Conservation (phyloP, 2,797 vertebrate genomes). For the Pseudochromis fuscus region DNA sequence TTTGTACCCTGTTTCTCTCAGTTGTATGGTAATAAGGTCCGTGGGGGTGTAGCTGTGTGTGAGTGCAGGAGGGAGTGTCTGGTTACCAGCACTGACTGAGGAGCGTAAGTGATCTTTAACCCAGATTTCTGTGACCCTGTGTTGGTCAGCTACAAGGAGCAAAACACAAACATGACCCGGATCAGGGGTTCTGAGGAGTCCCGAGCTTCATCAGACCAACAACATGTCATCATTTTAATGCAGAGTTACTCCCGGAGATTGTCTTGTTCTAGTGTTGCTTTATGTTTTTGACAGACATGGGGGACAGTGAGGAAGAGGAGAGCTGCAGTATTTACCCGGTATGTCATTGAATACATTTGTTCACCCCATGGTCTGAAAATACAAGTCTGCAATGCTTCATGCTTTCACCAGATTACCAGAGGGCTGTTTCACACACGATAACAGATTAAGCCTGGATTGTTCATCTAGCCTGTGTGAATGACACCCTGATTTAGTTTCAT, state of each 20-base stretch:
- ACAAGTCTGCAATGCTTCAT: not conserved
- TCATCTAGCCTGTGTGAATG: too few species aligned
- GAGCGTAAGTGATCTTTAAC: slow-evolving; percentile 56
- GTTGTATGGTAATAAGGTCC: not conserved
- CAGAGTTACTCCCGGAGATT: not conserved
- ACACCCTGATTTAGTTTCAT: too few species aligned
- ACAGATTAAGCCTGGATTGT: too few species aligned
- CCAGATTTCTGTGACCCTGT: slow-evolving; percentile 42
- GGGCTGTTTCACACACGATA: too few species aligned
- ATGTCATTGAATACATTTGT: slow-evolving; percentile 29
- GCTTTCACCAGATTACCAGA: too few species aligned
- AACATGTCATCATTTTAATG: too few species aligned
- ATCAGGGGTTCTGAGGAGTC: not conserved
- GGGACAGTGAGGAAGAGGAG: slow-evolving; percentile 70
- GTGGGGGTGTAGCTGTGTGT: not conserved
- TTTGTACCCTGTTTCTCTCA: not conserved
- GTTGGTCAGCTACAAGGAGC: not conserved
- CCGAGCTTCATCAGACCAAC: too few species aligned
- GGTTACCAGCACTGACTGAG: slow-evolving; percentile 57
- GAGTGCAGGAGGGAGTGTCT: slow-evolving; percentile 39
- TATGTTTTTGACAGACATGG: slow-evolving; percentile 75
- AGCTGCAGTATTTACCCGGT: slow-evolving; percentile 82
- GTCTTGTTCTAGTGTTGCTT: not conserved
- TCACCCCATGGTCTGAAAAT: not conserved
- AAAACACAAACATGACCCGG: not conserved